These are phyloP conservation scores for Cotesia typhae DNA, from an alignment of 1,140 invertebrate species.

Conservation along the genomic window DNA sequence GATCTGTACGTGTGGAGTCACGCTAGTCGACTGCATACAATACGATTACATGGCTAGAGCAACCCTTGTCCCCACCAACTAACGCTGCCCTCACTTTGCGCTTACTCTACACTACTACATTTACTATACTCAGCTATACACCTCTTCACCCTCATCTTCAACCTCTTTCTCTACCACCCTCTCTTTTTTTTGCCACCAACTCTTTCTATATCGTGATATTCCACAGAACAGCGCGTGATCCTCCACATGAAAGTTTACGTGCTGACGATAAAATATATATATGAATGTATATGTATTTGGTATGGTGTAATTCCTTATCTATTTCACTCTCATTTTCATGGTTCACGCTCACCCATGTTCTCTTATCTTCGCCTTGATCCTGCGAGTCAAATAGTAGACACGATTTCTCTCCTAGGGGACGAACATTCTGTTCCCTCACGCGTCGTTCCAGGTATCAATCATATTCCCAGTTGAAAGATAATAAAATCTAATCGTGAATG, in stretches of 20 bases:
- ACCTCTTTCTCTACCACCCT: conserved; percentile 35
- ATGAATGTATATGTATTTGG: background rate
- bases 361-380: conserved; percentile 15
- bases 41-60: conserved; percentile 58
- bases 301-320: background rate
- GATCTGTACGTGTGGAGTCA: conserved; percentile 53
- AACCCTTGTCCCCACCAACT: conserved; percentile 55
- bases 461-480: conserved; percentile 1
- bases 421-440: conserved; percentile 26
- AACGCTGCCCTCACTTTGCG: conserved; percentile 39
- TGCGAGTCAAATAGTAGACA: conserved; percentile 21
- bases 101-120: too few species aligned
- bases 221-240: conserved; percentile 30
- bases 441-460: conserved; percentile 14
- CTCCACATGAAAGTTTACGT: conserved; percentile 32
- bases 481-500: conserved; percentile 10
- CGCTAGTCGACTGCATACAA: conserved; percentile 63
- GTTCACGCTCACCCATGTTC: too few species aligned
- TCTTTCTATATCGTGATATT: too few species aligned
- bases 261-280: conserved; percentile 11
- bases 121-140: background rate
- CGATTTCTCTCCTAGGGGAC: conserved; percentile 13
- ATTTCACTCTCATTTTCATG: too few species aligned
- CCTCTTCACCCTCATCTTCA: conserved; percentile 33
- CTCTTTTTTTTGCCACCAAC: too few species aligned